phyloP scores from a whole-genome alignment of 1,140 invertebrate genomes.

The Portunus trituberculatus region DNA sequence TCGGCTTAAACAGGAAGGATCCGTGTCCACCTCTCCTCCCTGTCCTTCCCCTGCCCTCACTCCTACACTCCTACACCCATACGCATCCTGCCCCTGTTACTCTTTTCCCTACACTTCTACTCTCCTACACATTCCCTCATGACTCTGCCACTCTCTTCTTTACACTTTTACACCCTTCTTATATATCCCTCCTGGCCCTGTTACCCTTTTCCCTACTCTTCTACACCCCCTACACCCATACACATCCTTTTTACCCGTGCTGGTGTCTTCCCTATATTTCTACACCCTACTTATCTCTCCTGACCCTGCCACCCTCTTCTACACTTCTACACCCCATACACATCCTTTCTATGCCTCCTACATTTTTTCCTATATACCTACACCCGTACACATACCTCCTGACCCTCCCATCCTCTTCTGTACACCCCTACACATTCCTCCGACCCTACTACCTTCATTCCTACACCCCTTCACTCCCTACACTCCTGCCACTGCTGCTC shows the following conservation, averaged over 20 bases:
- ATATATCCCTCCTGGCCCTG: not conserved
- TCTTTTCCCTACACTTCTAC: not conserved
- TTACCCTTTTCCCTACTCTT: not conserved
- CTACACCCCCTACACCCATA: not conserved
- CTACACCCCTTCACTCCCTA: no score
- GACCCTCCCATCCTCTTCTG: not conserved
- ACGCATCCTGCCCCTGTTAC: not conserved
- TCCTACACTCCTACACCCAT: no score
- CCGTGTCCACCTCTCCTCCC: no score
- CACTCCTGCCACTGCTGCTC: no score
- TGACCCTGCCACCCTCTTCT: not conserved
- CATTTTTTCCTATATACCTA: not conserved
- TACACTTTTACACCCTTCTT: not conserved
- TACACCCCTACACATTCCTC: not conserved
- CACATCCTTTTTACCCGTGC: not conserved
- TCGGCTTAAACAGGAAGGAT: no score
- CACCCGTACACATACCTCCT: not conserved
- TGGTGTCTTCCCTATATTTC: not conserved
- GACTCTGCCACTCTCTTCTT: not conserved
- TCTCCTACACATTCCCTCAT: not conserved
- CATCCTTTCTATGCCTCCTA: not conserved
- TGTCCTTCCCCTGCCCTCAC: no score
- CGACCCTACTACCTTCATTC: no score
- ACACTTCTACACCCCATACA: not conserved
- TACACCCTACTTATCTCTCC: not conserved